These are phyloP conservation scores for Oscheius myriophilus DNA, from an alignment of 2,888 invertebrate genomes.

Conservation along the genomic window DNA sequence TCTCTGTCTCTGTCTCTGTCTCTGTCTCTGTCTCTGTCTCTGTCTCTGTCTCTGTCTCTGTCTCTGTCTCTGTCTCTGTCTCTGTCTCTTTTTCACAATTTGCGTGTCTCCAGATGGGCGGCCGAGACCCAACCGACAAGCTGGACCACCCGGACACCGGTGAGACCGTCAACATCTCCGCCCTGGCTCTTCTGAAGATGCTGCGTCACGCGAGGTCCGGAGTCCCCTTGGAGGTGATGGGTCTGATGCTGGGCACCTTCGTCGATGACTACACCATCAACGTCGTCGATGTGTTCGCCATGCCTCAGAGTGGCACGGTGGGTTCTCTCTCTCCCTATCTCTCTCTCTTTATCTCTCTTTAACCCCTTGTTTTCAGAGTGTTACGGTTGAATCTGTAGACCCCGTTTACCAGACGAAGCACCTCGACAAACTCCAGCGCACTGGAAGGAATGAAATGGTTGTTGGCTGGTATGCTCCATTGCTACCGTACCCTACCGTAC, in stretches of 20 bases:
- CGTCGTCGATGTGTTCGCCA: conserved; percentile 98
- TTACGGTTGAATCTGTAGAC: conserved; percentile 56
- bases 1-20: too few relatives aligned
- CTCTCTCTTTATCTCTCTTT: too few relatives aligned
- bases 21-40: too few relatives aligned
- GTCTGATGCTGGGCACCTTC: conserved; percentile 91
- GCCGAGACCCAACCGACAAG: conserved; percentile 32
- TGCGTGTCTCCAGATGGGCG: conserved; percentile 4
- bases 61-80: too few relatives aligned
- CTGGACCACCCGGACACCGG: conserved; percentile 96
- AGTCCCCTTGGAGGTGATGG: conserved; percentile 78
- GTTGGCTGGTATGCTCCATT: conserved; percentile 46
- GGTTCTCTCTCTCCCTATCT: too few relatives aligned
- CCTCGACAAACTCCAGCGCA: conserved; percentile 46
- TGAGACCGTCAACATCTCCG: conserved; percentile 89
- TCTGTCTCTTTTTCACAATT: too few relatives aligned
- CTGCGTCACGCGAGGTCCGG: conserved; percentile 87
- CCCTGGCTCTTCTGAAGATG: conserved; percentile 95
- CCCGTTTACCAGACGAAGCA: conserved; percentile 56
- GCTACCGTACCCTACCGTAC: background rate
- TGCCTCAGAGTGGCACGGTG: conserved; percentile 82
- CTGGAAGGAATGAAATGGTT: conserved; percentile 52
- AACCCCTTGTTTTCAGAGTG: conserved; percentile 21
- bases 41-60: too few relatives aligned
- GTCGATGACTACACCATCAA: conserved; percentile 99